Evolutionary conservation across 1,140 invertebrate genomes (phyloP).

Genomic region (Meloidogyne exigua): DNA sequence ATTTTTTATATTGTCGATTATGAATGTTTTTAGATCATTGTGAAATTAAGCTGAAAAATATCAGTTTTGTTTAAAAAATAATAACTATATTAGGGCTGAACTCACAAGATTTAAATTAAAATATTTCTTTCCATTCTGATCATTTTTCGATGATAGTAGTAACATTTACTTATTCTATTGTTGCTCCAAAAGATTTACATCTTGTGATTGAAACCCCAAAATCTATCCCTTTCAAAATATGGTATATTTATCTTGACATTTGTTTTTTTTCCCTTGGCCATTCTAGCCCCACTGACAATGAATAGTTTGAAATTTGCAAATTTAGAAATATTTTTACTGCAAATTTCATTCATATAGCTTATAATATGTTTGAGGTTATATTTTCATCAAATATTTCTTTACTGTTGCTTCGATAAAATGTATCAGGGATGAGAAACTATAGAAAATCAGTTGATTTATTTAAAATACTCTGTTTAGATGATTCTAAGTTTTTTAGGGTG

Average conservation of each 20-base stretch:
- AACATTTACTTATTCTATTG: too few relatives aligned
- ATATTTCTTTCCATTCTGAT: too few relatives aligned
- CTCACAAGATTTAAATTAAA: not conserved
- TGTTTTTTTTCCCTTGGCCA: not conserved
- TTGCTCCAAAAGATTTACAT: not conserved
- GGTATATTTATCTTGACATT: not conserved
- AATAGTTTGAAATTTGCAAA: not conserved
- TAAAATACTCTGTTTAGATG: too few relatives aligned
- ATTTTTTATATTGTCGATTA: not conserved
- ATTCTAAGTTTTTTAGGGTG: too few relatives aligned
- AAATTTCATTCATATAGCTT: not conserved
- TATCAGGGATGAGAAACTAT: too few relatives aligned
- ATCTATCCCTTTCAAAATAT: not conserved
- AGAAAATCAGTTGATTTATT: too few relatives aligned
- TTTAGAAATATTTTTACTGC: not conserved
- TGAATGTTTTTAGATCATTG: not conserved
- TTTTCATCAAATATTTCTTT: too few relatives aligned
- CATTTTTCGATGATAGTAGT: too few relatives aligned
- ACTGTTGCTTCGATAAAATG: too few relatives aligned
- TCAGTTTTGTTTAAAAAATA: not conserved
- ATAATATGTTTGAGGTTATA: not conserved
- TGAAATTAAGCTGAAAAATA: not conserved
- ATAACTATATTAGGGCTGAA: not conserved
- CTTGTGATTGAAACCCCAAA: not conserved
- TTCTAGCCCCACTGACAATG: not conserved